Percentiles rank a stretch among this genome's conserved stretches.
These are phyloP conservation scores for Ochotona curzoniae DNA, from an alignment of 2,113 vertebrate genomes.

Conservation along the genomic window DNA sequence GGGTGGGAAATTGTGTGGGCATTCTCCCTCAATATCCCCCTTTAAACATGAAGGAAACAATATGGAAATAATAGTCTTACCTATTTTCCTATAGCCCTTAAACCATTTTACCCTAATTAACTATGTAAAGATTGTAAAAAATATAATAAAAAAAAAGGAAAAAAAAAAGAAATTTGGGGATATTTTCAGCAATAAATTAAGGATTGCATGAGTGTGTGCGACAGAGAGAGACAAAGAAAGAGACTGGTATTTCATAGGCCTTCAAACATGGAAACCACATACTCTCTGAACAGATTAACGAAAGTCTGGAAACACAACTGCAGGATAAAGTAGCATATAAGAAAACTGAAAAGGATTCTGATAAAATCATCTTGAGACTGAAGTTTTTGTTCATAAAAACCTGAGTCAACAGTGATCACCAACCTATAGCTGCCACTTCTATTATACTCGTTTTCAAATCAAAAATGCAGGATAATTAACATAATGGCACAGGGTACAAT, in stretches of 20 bases:
- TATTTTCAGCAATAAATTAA: background rate
- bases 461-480: background rate
- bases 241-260: background rate
- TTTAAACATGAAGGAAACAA: too few relatives aligned
- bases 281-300: background rate
- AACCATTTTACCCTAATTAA: too few relatives aligned
- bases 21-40: too few relatives aligned
- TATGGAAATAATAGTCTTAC: too few relatives aligned
- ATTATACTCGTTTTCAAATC: background rate
- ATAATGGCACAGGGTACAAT: background rate
- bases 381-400: background rate
- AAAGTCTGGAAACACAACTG: slow-evolving; percentile 8
- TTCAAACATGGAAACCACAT: background rate
- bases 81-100: too few relatives aligned
- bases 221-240: too few relatives aligned
- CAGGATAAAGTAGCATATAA: background rate
- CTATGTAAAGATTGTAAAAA: too few relatives aligned
- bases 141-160: too few relatives aligned
- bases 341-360: slow-evolving; percentile 9
- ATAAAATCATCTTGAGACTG: background rate
- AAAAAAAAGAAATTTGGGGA: background rate
- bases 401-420: background rate
- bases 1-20: too few relatives aligned
- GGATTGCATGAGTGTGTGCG: background rate
- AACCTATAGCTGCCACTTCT: background rate